Conservation (phyloP, 2,113 vertebrate species). For the Antidorcas marsupialis region DNA sequence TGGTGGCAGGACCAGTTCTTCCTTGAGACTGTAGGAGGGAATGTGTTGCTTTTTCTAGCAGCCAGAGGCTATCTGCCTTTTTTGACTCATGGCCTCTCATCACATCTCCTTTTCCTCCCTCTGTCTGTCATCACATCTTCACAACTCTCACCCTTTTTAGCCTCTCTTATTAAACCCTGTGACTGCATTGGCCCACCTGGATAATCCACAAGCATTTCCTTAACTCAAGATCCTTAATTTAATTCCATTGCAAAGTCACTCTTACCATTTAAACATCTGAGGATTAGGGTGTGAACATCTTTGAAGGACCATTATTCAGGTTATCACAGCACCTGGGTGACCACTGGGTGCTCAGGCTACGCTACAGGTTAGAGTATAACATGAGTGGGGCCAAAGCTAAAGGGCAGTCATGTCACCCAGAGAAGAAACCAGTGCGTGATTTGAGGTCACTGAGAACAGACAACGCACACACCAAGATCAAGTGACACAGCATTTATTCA, state of each 20-base stretch:
- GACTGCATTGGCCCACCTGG: background rate
- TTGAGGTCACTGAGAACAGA: background rate
- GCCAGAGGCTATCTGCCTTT: background rate
- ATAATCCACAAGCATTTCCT: background rate
- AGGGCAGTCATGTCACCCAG: background rate
- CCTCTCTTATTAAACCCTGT: background rate
- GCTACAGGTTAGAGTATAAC: background rate
- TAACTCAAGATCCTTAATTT: background rate
- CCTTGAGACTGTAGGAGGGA: background rate
- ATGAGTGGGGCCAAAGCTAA: background rate
- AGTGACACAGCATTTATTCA: background rate
- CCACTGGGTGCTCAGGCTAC: background rate
- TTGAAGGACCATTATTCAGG: background rate
- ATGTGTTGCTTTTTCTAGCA: background rate
- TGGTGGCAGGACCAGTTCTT: background rate
- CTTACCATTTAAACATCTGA: background rate
- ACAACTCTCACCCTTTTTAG: background rate
- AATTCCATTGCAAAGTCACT: background rate
- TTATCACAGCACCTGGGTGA: background rate
- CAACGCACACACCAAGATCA: background rate
- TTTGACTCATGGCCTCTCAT: background rate
- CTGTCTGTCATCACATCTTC: background rate
- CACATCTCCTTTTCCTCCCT: background rate
- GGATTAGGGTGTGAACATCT: background rate
- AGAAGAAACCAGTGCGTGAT: background rate